Conservation (phyloP, 2,113 vertebrate genomes). For the Hassar affinis region DNA sequence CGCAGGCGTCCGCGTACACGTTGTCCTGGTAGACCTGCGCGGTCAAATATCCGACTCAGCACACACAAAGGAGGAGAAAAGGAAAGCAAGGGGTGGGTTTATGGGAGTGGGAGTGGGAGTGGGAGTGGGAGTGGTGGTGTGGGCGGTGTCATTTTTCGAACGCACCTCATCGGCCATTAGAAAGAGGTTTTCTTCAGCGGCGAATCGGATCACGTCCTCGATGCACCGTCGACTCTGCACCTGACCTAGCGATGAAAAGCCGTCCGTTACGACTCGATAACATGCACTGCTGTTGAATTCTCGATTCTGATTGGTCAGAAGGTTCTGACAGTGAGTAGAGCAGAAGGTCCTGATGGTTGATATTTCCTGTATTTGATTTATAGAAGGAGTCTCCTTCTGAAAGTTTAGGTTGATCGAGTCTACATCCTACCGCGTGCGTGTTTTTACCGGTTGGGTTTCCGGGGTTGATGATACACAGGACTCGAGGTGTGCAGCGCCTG, state of each 20-base stretch:
- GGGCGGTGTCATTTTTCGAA: background rate
- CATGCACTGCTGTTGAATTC: background rate
- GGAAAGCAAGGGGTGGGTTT: background rate
- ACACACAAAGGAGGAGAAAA: background rate
- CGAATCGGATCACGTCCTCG: slow-evolving; percentile 61
- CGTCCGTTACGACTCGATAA: background rate
- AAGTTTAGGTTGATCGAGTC: too few relatives aligned
- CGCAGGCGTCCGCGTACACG: slow-evolving; percentile 72
- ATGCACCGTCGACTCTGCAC: slow-evolving; percentile 61
- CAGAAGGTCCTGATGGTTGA: too few relatives aligned
- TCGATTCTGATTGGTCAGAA: background rate
- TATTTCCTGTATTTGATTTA: background rate
- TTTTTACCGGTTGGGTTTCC: slow-evolving; percentile 78
- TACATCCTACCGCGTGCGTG: too few relatives aligned
- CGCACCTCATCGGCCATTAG: slow-evolving; percentile 78
- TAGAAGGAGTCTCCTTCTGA: background rate
- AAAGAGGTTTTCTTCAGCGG: slow-evolving; percentile 58
- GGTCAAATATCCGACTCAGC: background rate
- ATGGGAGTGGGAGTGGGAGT: background rate
- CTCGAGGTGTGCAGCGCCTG: slow-evolving; percentile 67
- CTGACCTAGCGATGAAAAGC: slow-evolving; percentile 61
- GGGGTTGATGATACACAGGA: slow-evolving; percentile 77
- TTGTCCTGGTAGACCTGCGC: slow-evolving; percentile 76
- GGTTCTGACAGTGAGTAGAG: background rate
- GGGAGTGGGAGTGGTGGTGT: background rate